Conservation (phyloP, 2,797 vertebrate species). For the Hybognathus amarus region DNA sequence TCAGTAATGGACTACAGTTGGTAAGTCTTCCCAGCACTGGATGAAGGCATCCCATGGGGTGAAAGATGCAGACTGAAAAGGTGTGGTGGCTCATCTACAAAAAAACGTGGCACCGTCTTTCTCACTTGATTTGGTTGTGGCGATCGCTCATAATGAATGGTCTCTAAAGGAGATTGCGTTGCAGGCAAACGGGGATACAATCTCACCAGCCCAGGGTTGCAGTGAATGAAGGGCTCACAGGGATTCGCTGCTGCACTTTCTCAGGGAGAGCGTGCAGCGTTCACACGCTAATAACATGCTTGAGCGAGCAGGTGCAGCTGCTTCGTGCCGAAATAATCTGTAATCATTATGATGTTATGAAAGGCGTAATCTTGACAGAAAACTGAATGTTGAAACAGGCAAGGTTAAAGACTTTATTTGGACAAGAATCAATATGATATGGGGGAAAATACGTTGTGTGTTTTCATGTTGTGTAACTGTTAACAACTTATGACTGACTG, state of each 20-base stretch:
- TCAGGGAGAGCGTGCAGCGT: constrained; percentile 10
- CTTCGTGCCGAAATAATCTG: constrained; percentile 41
- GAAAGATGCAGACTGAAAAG: not conserved
- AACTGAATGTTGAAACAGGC: constrained; percentile 18
- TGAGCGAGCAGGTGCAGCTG: constrained; percentile 32
- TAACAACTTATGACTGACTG: constrained; percentile 3
- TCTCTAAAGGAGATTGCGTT: not conserved
- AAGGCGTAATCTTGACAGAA: constrained; percentile 36
- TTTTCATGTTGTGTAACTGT: not conserved
- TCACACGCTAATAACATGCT: constrained; percentile 53
- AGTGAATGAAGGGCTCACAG: constrained; percentile 19
- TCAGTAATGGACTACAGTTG: not conserved
- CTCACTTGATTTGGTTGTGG: not conserved
- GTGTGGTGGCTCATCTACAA: not conserved
- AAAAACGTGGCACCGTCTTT: not conserved
- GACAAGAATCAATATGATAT: not conserved
- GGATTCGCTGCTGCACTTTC: constrained; percentile 9
- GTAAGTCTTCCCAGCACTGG: not conserved
- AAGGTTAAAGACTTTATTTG: constrained; percentile 38
- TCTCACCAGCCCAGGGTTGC: constrained; percentile 10
- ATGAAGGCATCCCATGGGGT: not conserved
- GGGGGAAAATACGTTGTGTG: not conserved
- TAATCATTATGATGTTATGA: constrained; percentile 47
- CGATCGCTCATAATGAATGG: not conserved
- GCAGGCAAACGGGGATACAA: not conserved